Percentiles rank a stretch among this genome's conserved stretches.
Conservation (phyloP, 2,113 vertebrate genomes). For the Gymnocephalus cernua region DNA sequence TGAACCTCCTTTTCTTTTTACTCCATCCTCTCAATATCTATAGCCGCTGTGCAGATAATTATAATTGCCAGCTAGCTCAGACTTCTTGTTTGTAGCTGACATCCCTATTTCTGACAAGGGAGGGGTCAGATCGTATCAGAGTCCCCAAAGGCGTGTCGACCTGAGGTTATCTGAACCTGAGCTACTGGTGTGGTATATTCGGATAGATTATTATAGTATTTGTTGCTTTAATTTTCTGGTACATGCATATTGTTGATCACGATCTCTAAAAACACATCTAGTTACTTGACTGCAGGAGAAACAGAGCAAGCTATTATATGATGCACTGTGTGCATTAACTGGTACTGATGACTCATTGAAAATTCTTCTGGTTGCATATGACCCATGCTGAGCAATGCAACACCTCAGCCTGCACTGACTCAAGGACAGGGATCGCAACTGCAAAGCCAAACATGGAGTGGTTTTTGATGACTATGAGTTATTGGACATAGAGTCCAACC, state of each 20-base stretch:
- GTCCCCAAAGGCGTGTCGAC: conserved; percentile 34
- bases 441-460: conserved; percentile 72
- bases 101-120: conserved; percentile 62
- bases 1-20: not conserved
- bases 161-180: conserved; percentile 41
- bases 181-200: conserved; percentile 31
- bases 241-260: conserved; percentile 27
- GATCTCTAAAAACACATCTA: conserved; percentile 24
- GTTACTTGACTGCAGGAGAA: conserved; percentile 29
- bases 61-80: conserved; percentile 27
- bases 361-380: conserved; percentile 63
- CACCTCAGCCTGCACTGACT: conserved; percentile 67
- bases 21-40: conserved; percentile 12
- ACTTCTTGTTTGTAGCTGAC: conserved; percentile 53
- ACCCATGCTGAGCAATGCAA: conserved; percentile 71
- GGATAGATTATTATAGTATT: conserved; percentile 10
- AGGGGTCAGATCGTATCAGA: conserved; percentile 52
- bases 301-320: conserved; percentile 43
- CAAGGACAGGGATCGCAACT: conserved; percentile 58
- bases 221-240: conserved; percentile 26
- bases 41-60: conserved; percentile 45
- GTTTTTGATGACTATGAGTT: conserved; percentile 45
- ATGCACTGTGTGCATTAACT: conserved; percentile 52
- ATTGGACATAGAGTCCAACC: conserved; percentile 31
- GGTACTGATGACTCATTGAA: conserved; percentile 66